Evolutionary conservation across 2,888 invertebrate genomes (phyloP).

Genomic region (Steinernema carpocapsae): DNA sequence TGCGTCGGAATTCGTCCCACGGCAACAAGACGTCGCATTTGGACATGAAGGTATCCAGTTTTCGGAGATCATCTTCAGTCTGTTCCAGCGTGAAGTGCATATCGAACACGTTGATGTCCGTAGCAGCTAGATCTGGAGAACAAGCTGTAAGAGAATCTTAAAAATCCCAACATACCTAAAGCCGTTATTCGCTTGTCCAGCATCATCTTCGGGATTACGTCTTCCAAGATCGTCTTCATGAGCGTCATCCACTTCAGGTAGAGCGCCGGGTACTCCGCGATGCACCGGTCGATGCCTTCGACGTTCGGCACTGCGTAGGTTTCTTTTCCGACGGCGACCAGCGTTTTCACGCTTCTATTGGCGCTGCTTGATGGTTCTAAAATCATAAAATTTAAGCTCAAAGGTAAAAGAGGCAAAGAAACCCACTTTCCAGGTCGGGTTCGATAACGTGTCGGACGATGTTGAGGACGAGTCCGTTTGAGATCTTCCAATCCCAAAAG

Average conservation of each 20-base stretch:
- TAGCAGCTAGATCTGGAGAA: not conserved
- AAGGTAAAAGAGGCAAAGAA: no score
- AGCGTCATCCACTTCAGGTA: not conserved
- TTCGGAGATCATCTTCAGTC: slow-evolving; percentile 53
- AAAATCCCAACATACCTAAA: not conserved
- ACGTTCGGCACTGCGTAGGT: not conserved
- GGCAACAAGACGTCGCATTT: not conserved
- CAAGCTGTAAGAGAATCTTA: not conserved
- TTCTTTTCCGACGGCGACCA: not conserved
- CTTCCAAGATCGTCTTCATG: not conserved
- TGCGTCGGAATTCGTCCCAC: not conserved
- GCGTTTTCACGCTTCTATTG: no score
- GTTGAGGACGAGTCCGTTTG: not conserved
- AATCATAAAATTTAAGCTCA: no score
- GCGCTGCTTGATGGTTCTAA: no score
- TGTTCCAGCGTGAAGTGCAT: slow-evolving; percentile 29
- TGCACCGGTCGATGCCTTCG: not conserved
- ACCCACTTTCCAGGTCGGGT: not conserved
- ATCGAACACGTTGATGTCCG: not conserved
- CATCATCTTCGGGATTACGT: not conserved
- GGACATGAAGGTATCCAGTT: slow-evolving; percentile 52
- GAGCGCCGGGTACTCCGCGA: not conserved
- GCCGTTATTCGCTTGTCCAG: not conserved
- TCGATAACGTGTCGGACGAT: not conserved
- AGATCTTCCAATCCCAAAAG: slow-evolving; percentile 3